Evolutionary conservation across 2,888 invertebrate genomes (phyloP), one percentile per base, ranked within the genome.

Genomic region (Leuctra nigra): DNA sequence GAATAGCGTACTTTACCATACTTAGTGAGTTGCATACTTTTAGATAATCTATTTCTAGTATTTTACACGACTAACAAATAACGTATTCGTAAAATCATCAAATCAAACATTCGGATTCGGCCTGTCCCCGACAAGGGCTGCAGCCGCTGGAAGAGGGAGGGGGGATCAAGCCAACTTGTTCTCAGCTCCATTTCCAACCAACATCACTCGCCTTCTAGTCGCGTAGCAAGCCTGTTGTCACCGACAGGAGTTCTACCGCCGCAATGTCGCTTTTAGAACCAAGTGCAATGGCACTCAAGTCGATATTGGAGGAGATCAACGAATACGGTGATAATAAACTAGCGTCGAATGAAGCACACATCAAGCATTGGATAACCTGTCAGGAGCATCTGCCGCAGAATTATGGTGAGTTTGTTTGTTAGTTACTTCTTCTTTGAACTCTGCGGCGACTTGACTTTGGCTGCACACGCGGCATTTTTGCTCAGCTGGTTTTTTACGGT

Each of bases 341-440:
- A 4, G 33, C 33, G 20, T 33, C 36, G 1, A 50, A 50, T 50
- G 50, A 33, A 18, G 33, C 35, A 2, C 22, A 35, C n/a, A 50
- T 50, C 13, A 29, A 33, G n/a, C 20, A 33, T 18, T 50, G 50
- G 50, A 2, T 50, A 23, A 18, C 20, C 7, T 50, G 50, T 35
- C 50, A 50, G 20, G 33, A 33, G 16, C 50, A 50, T 35, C 33
- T 50, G 18, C 50, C 50, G 50, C n/a, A 35, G 33, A 50, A 50
- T 18, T 50, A 35, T 20, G 50, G 50, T 50, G n/a, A 50, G 50
- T 23, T 7, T 14, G 4, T 29, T 7, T 29, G 29, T 29, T n/a
- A n/a, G n/a, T n/a, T n/a, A n/a, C n/a, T n/a, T n/a, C n/a, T n/a
- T n/a, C n/a, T n/a, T n/a, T n/a, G n/a, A n/a, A n/a, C n/a, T n/a